These are phyloP conservation scores for Hyperopisus bebe DNA, from an alignment of 2,113 vertebrate species.

Conservation along the genomic window DNA sequence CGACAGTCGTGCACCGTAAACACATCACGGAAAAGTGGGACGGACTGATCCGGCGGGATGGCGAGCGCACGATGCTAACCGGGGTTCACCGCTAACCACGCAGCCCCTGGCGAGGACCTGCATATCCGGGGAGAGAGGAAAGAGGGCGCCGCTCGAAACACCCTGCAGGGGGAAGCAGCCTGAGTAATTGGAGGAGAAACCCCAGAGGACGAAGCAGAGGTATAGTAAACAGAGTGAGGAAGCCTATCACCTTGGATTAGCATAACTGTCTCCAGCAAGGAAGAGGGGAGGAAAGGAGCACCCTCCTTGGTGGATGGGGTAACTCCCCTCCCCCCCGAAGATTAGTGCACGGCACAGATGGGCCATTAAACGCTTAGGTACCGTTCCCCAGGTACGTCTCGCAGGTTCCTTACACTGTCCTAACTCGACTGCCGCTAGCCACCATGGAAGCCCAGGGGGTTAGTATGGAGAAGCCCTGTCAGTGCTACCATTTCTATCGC, in stretches of 20 bases:
- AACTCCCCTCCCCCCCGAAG: slow-evolving; percentile 45
- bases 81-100: neutral
- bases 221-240: slow-evolving; percentile 56
- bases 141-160: neutral
- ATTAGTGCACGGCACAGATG: slow-evolving; percentile 57
- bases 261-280: slow-evolving; percentile 60
- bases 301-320: slow-evolving; percentile 50
- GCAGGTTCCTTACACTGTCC: slow-evolving; percentile 62
- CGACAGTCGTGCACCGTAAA: neutral
- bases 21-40: neutral
- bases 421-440: slow-evolving; percentile 48
- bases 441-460: slow-evolving; percentile 48
- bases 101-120: neutral
- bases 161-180: slow-evolving; percentile 21
- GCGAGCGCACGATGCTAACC: neutral
- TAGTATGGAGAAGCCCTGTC: slow-evolving; percentile 55
- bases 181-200: slow-evolving; percentile 44
- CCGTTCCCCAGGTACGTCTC: slow-evolving; percentile 54
- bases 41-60: neutral
- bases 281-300: slow-evolving; percentile 46
- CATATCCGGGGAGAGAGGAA: neutral
- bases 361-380: slow-evolving; percentile 65
- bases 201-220: slow-evolving; percentile 44
- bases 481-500: slow-evolving; percentile 39
- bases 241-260: slow-evolving; percentile 66